Percentiles rank a stretch among this genome's conserved stretches.
Conservation (phyloP, 2,113 vertebrate genomes). For the Dipodomys stephensi region DNA sequence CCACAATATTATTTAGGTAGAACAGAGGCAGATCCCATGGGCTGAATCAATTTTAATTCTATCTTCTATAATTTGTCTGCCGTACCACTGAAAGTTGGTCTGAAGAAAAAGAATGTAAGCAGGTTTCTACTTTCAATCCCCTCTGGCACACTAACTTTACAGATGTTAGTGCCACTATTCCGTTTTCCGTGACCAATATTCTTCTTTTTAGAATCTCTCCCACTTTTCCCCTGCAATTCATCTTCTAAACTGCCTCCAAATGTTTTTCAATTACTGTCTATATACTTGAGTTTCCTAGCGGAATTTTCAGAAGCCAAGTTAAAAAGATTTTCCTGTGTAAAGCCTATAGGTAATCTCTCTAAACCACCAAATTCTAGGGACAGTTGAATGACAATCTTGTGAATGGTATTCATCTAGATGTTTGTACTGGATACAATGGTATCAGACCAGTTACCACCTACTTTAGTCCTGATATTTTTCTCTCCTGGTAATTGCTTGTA, state of each 20-base stretch:
- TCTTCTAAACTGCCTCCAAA: conserved; percentile 61
- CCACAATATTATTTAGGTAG: conserved; percentile 74
- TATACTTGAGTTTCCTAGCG: not conserved
- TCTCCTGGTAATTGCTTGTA: not conserved
- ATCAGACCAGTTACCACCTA: not conserved
- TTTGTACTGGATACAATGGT: not conserved
- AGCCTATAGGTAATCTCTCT: not conserved
- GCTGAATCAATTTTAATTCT: conserved; percentile 79
- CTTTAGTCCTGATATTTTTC: not conserved
- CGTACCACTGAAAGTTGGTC: conserved; percentile 62
- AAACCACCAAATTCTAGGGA: not conserved
- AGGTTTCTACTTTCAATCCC: conserved; percentile 19
- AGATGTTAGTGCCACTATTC: not conserved
- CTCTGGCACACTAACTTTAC: conserved; percentile 44
- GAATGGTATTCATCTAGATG: not conserved
- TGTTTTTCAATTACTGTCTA: conserved; percentile 32
- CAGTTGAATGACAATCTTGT: not conserved
- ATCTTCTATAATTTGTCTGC: conserved; percentile 74
- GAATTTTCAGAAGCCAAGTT: conserved; percentile 48
- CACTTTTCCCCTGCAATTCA: conserved; percentile 31
- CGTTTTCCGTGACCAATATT: conserved; percentile 59
- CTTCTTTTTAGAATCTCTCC: conserved; percentile 49
- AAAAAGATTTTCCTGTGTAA: not conserved
- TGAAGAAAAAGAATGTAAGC: conserved; percentile 26
- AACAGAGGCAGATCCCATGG: conserved; percentile 63